phyloP scores from a whole-genome alignment of 2,797 vertebrate genomes.

The Sebastes steindachneri region DNA sequence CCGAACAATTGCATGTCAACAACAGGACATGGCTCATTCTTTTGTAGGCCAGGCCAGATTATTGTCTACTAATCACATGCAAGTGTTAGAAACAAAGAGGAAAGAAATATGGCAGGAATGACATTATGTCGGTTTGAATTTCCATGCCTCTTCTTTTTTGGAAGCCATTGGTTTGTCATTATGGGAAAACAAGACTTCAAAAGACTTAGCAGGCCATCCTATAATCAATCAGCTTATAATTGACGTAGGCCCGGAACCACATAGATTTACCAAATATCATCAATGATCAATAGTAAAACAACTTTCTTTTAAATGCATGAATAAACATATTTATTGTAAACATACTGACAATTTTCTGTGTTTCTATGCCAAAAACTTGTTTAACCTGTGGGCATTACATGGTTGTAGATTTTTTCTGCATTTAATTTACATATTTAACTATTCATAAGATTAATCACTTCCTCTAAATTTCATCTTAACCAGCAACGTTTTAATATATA shows the following conservation, averaged over 20 bases:
- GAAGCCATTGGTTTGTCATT: conserved; percentile 6
- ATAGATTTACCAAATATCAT: not conserved
- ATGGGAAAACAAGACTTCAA: conserved; percentile 10
- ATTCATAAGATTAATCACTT: not conserved
- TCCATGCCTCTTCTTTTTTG: conserved; percentile 14
- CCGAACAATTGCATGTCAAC: conserved; percentile 42
- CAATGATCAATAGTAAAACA: not conserved
- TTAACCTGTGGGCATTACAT: not conserved
- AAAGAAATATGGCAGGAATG: conserved; percentile 45
- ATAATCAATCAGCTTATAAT: not conserved
- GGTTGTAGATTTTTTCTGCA: not conserved
- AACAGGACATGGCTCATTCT: conserved; percentile 56
- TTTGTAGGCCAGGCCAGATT: conserved; percentile 30
- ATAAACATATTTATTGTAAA: not conserved
- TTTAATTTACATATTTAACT: not conserved
- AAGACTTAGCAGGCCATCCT: not conserved
- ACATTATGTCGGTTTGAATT: conserved; percentile 30
- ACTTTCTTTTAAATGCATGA: not conserved
- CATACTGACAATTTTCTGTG: not conserved
- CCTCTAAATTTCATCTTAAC: not conserved
- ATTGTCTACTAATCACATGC: conserved; percentile 25
- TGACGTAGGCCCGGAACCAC: not conserved
- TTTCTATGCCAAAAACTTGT: not conserved
- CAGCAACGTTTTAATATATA: not conserved
- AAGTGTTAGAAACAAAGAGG: conserved; percentile 34